A percentile compares a stretch with the other conserved stretches of the same genome.
phyloP scores from a whole-genome alignment of 2,888 invertebrate species.

The Siphonodentalium dalli region DNA sequence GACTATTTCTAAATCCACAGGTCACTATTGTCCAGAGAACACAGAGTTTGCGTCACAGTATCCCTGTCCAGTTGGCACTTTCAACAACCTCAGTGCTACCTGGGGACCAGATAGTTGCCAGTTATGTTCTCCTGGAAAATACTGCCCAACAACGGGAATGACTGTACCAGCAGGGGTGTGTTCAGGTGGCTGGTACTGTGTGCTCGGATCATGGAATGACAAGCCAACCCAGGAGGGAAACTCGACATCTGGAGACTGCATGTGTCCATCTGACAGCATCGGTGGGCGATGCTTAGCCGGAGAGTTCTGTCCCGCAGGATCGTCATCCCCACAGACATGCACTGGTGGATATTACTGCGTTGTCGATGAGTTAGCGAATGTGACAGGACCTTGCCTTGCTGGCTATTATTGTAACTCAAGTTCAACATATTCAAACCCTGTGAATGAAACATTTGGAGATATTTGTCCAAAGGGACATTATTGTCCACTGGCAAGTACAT shows the following conservation, averaged over 20 bases:
- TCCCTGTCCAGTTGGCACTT: constrained; percentile 56
- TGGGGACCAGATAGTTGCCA: constrained; percentile 41
- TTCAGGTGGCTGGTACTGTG: constrained; percentile 59
- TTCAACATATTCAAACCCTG: constrained; percentile 54
- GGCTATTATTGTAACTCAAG: constrained; percentile 57
- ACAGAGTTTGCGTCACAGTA: constrained; percentile 52
- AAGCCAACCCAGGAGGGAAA: constrained; percentile 49
- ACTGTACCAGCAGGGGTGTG: constrained; percentile 50
- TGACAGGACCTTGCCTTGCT: constrained; percentile 49
- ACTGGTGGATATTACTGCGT: constrained; percentile 55
- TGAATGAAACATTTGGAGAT: constrained; percentile 59
- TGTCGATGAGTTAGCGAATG: constrained; percentile 42
- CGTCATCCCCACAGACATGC: constrained; percentile 46
- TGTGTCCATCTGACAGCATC: constrained; percentile 47
- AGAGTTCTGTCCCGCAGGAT: constrained; percentile 57
- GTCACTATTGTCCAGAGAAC: constrained; percentile 48
- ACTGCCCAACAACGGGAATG: constrained; percentile 52
- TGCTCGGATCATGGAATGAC: constrained; percentile 50
- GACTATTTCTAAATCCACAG: constrained; percentile 33
- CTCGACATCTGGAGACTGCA: constrained; percentile 40
- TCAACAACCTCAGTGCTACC: constrained; percentile 48
- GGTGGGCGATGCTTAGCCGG: constrained; percentile 58
- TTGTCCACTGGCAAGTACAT: constrained; percentile 51
- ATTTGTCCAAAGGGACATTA: constrained; percentile 61
- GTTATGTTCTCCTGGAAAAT: constrained; percentile 54